Conservation (phyloP, 1,140 invertebrate species). For the Drosophila arawakana region DNA sequence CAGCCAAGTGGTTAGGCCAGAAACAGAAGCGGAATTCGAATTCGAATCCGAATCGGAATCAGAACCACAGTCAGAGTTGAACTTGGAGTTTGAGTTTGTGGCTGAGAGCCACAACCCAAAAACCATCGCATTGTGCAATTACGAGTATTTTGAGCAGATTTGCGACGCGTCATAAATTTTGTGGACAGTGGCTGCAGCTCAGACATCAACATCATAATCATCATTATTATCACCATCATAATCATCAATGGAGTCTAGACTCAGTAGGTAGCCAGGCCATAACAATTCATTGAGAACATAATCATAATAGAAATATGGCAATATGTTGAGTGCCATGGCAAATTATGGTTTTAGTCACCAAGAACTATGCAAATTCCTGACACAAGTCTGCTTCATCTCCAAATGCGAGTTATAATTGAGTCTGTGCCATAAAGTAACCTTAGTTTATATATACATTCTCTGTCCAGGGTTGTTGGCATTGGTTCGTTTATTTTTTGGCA, state of each 20-base stretch:
- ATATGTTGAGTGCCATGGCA: slow-evolving; percentile 26
- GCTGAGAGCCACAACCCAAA: background rate
- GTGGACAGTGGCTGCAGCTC: slow-evolving; percentile 50
- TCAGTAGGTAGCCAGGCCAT: slow-evolving; percentile 19
- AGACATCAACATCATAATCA: slow-evolving; percentile 63
- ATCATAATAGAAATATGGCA: slow-evolving; percentile 60
- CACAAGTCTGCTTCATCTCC: background rate
- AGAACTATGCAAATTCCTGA: slow-evolving; percentile 16
- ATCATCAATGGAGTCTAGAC: slow-evolving; percentile 36
- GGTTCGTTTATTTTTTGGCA: slow-evolving; percentile 26
- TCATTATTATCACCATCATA: slow-evolving; percentile 18
- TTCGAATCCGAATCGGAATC: background rate
- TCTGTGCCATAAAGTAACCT: slow-evolving; percentile 3
- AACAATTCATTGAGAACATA: slow-evolving; percentile 47
- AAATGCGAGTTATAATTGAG: slow-evolving; percentile 2
- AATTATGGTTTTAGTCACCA: slow-evolving; percentile 3
- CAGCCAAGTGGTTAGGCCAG: slow-evolving; percentile 31
- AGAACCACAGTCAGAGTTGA: background rate
- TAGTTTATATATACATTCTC: slow-evolving; percentile 11
- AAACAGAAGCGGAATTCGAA: background rate
- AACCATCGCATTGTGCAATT: slow-evolving; percentile 40
- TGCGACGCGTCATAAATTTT: slow-evolving; percentile 75
- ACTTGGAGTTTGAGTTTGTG: no score
- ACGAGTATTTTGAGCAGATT: slow-evolving; percentile 71
- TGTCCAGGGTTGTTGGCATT: slow-evolving; percentile 31